Evolutionary conservation across 2,888 invertebrate species (phyloP), one percentile per base, ranked within the genome.

Genomic region (Ceratothoa steindachneri): DNA sequence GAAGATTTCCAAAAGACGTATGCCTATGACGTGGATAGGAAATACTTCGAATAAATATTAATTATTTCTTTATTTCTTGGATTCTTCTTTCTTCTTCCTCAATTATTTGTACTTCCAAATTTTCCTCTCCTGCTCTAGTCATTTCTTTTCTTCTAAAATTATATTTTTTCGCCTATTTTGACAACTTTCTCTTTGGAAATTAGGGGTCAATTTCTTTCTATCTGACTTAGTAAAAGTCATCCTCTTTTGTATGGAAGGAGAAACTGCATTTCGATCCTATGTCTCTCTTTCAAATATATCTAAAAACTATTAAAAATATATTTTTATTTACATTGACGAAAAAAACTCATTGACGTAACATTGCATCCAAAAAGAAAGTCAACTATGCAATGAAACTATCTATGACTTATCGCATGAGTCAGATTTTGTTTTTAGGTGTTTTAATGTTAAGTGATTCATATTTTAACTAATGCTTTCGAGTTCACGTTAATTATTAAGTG

Each of bases 1-100:
- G 78, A 78, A 67, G 51, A 67, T 64, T 78, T 75, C 66, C 75
- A 75, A 71, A 78, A 73, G 69, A 66, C 72, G 19, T 78, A 78
- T 71, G 71, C 66, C 52, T 71, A 66, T 30, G 66, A 66, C 29
- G 31, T 24, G 27, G 64, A 70, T 64, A 60, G 70, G 28, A 71
- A 51, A 60, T 60, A 60, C 27, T 60, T 60, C 24, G 60, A 60
- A 24, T 60, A 24, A 60, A 60, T 15, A 15, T 15, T 41, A 9
- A 9, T 41, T 15, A 41, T 41, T 41, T 41, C 41, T 41, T 41
- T 41, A 41, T 15, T 41, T 41, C n/a, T n/a, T n/a, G n/a, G n/a
- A n/a, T n/a, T 41, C 41, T 41, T 41, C 41, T 41, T 41, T 41
- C 41, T 41, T 41, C 15, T 41, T 41, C 41, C 15, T 41, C 41